Evolutionary conservation across 2,888 invertebrate species (phyloP), one percentile per base, ranked within the genome.

Genomic region (Drosophila tripunctata): DNA sequence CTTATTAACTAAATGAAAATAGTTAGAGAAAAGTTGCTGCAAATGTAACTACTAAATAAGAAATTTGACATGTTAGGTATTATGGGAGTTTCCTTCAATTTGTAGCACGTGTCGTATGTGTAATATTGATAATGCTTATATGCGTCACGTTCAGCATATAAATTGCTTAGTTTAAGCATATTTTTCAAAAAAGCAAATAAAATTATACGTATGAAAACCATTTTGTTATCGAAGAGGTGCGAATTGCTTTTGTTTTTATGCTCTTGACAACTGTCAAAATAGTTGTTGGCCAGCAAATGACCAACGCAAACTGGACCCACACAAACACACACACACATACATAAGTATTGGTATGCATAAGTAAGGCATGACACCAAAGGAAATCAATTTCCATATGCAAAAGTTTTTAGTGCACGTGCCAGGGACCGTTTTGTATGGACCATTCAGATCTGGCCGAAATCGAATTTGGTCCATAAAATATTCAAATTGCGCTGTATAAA

Each of bases 321-420:
- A 58, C 67, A 36, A 60, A 64, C 41, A 12, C 51, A 60, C 44
- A 57, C 65, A 33, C 52, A 45, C 47, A 60, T 35, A 61, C 45
- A 62, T 24, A 47, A 40, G 45, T 33, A 55, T 35, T 30, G 52
- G 57, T 54, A 71, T 75, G 60, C 61, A 56, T 58, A 70, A 58
- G 73, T 56, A 67, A 58, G 77, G 66, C 44, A 70, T 71, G 69
- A 68, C 69, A 69, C 62, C 87, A 73, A 80, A 77, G 78, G 72
- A 83, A 83, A 83, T 83, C 83, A 83, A 83, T 83, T 83, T 83
- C 87, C 87, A 83, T 88, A 87, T 88, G 87, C 82, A 88, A 87
- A 83, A 87, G 75, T 87, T 82, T 80, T 85, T 86, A 75, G 81
- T 80, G 88, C 50, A 88, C 83, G 77, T 82, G 70, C 70, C 69